Percentiles rank a stretch among this genome's conserved stretches.
These are phyloP conservation scores for Ceratotherium simum DNA, from an alignment of 2,113 vertebrate genomes.

Conservation along the genomic window DNA sequence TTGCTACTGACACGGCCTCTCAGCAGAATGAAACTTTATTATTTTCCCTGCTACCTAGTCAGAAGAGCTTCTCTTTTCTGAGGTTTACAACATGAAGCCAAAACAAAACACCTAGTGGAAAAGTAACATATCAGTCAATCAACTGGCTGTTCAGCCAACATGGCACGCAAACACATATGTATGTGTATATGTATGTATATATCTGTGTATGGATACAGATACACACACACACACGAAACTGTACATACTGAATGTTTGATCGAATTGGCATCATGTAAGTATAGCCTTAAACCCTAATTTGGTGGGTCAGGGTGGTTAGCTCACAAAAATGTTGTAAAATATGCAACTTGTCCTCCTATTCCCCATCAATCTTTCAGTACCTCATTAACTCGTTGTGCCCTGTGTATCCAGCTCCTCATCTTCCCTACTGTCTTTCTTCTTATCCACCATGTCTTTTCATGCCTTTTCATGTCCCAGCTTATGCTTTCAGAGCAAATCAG, in stretches of 20 bases:
- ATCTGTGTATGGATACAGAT: background rate
- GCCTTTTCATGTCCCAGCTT: background rate
- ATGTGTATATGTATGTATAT: background rate
- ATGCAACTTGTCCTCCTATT: background rate
- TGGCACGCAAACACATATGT: background rate
- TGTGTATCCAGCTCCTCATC: background rate
- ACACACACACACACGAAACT: background rate
- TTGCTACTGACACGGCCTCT: slow-evolving; percentile 18
- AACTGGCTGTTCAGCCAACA: background rate
- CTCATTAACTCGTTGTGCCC: background rate
- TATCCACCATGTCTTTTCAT: background rate
- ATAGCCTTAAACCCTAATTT: background rate
- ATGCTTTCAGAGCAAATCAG: background rate
- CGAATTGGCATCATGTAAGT: background rate
- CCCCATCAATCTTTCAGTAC: background rate
- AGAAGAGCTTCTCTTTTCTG: background rate
- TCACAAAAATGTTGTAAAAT: slow-evolving; percentile 5
- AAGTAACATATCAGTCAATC: background rate
- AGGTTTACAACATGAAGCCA: background rate
- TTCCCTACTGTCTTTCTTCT: background rate
- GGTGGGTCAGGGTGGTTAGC: background rate
- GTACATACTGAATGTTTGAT: background rate
- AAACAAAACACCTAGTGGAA: slow-evolving; percentile 20
- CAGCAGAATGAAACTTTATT: slow-evolving; percentile 47
- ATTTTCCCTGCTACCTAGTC: background rate